Evolutionary conservation across 2,888 invertebrate species (phyloP).

Genomic region (Nyleta sp.): DNA sequence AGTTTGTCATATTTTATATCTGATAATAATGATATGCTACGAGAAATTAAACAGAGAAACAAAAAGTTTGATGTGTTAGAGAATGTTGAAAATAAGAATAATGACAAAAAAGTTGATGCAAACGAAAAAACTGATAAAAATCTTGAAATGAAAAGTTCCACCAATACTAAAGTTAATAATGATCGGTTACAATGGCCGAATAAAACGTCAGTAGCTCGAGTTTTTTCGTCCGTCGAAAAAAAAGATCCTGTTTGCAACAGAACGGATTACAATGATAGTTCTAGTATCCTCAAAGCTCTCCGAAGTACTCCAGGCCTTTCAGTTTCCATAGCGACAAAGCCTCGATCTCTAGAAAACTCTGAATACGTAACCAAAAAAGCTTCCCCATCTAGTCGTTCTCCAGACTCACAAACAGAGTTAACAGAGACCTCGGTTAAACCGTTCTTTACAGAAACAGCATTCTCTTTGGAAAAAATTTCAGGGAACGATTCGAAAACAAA

Average conservation of each 20-base stretch:
- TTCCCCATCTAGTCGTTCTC: slow-evolving; percentile 72
- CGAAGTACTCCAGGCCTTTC: slow-evolving; percentile 78
- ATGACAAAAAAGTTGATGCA: neutral
- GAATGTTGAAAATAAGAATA: slow-evolving; percentile 15
- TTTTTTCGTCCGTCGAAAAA: slow-evolving; percentile 39
- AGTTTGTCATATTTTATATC: slow-evolving; percentile 58
- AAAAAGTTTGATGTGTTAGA: slow-evolving; percentile 18
- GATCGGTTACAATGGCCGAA: slow-evolving; percentile 37
- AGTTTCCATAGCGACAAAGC: slow-evolving; percentile 74
- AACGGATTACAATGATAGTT: slow-evolving; percentile 72
- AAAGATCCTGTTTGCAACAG: slow-evolving; percentile 45
- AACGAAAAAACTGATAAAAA: slow-evolving; percentile 18
- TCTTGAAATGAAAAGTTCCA: no score
- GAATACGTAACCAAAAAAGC: slow-evolving; percentile 67
- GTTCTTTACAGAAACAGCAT: slow-evolving; percentile 37
- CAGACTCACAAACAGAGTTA: slow-evolving; percentile 74
- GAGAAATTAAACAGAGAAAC: slow-evolving; percentile 24
- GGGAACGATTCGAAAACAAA: slow-evolving; percentile 22
- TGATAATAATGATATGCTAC: slow-evolving; percentile 32
- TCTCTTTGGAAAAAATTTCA: slow-evolving; percentile 37
- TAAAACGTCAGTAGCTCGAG: slow-evolving; percentile 43
- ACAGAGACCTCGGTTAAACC: slow-evolving; percentile 69
- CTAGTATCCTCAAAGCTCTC: slow-evolving; percentile 76
- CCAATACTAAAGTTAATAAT: slow-evolving; percentile 55
- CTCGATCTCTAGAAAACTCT: slow-evolving; percentile 66